Evolutionary conservation across 2,797 vertebrate species (phyloP).

Genomic region (Parotocinclus haroldoi): DNA sequence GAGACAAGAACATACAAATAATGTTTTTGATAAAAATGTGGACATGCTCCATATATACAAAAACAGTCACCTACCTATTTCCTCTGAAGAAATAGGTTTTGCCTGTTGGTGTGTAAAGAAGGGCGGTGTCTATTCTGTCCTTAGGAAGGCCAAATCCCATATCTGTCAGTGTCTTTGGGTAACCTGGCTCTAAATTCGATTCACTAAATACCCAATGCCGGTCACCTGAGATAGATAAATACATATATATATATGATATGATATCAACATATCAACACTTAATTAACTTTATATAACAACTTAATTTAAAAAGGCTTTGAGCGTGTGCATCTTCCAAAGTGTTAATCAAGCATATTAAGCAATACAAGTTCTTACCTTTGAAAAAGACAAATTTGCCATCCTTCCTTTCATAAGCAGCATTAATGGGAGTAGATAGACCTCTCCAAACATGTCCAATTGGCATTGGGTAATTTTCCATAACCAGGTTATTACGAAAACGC

Average conservation of each 20-base stretch:
- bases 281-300: no score
- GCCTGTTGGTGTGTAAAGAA: slow-evolving; percentile 84
- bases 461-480: slow-evolving; percentile 87
- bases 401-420: slow-evolving; percentile 83
- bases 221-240: slow-evolving; percentile 67
- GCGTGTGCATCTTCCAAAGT: no score
- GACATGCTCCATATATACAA: not conserved
- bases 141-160: slow-evolving; percentile 81
- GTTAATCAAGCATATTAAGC: no score
- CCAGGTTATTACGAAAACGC: slow-evolving; percentile 80
- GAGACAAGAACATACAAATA: slow-evolving; percentile 8
- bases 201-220: slow-evolving; percentile 86
- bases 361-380: slow-evolving; percentile 70
- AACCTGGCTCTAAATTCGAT: slow-evolving; percentile 73
- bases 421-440: slow-evolving; percentile 77
- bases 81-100: slow-evolving; percentile 86
- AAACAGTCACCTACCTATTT: slow-evolving; percentile 66
- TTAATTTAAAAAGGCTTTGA: no score
- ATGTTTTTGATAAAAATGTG: no score
- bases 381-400: slow-evolving; percentile 90
- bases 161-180: slow-evolving; percentile 76
- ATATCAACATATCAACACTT: no score
- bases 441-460: slow-evolving; percentile 90
- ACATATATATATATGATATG: no score
- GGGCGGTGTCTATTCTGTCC: slow-evolving; percentile 82